Evolutionary conservation across 2,888 invertebrate genomes (phyloP).

Genomic region (Zelleria hepariella): DNA sequence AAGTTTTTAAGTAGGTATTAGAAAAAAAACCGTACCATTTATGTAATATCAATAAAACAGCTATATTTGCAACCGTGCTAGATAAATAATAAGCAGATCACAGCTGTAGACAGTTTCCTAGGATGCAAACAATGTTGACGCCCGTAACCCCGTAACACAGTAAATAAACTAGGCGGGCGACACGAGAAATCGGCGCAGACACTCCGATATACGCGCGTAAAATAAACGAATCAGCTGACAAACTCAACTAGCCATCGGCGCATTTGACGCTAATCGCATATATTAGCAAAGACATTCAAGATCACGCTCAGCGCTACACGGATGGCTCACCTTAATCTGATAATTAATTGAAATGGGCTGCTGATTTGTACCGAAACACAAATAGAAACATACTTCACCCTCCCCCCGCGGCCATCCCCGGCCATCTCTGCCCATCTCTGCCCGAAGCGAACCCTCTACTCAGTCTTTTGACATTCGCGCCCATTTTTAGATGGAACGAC

Average conservation of each 20-base stretch:
- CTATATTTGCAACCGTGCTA: too few species aligned
- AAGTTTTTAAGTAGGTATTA: too few species aligned
- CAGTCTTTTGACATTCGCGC: conserved; percentile 70
- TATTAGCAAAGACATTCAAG: conserved; percentile 44
- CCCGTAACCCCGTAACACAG: neutral
- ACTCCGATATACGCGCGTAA: neutral
- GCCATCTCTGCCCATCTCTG: conserved; percentile 21
- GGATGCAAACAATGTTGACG: neutral
- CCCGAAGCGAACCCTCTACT: conserved; percentile 55
- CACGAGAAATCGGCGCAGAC: neutral
- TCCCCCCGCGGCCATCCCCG: conserved; percentile 30
- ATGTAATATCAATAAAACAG: too few species aligned
- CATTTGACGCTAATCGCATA: conserved; percentile 20
- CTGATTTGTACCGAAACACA: conserved; percentile 67
- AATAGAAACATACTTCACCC: conserved; percentile 52
- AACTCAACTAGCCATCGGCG: neutral
- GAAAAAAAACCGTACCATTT: too few species aligned
- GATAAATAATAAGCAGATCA: too few species aligned
- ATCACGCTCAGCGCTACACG: conserved; percentile 34
- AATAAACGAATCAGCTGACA: neutral
- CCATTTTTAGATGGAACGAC: conserved; percentile 68
- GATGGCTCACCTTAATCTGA: conserved; percentile 69
- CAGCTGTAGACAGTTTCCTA: too few species aligned
- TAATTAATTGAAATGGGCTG: conserved; percentile 70
- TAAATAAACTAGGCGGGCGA: neutral